Conservation (phyloP, 2,113 vertebrate genomes). For the Platysternon megacephalum region DNA sequence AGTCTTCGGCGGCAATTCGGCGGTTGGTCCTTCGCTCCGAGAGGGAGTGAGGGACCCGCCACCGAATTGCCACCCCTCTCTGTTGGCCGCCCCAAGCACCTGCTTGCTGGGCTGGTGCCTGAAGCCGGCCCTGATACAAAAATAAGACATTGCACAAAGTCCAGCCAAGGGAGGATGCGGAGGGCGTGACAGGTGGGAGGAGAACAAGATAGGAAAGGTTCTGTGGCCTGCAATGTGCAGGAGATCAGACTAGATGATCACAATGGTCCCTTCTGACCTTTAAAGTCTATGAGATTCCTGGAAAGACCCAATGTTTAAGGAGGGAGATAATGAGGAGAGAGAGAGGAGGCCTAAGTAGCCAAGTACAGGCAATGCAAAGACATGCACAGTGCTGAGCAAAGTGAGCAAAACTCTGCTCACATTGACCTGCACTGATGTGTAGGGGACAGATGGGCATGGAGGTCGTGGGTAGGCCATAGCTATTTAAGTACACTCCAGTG, state of each 20-base stretch:
- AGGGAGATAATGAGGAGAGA: neutral
- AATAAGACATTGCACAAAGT: neutral
- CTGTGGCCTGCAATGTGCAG: too few relatives aligned
- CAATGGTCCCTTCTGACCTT: too few relatives aligned
- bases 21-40: too few relatives aligned
- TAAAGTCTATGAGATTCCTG: neutral
- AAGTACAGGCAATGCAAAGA: neutral
- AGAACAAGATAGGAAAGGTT: neutral
- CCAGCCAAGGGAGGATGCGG: neutral
- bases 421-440: neutral
- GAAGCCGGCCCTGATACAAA: too few relatives aligned
- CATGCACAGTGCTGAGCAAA: neutral
- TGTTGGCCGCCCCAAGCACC: too few relatives aligned
- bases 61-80: too few relatives aligned
- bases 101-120: too few relatives aligned
- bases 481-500: neutral
- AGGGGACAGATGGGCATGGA: neutral
- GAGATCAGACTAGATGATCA: too few relatives aligned
- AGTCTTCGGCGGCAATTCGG: too few relatives aligned
- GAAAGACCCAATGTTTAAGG: neutral
- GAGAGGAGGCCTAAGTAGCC: neutral
- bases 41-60: too few relatives aligned
- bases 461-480: neutral
- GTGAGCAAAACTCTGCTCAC: too few relatives aligned
- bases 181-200: neutral